Conservation (phyloP, 2,113 vertebrate species). For the Hassar affinis region DNA sequence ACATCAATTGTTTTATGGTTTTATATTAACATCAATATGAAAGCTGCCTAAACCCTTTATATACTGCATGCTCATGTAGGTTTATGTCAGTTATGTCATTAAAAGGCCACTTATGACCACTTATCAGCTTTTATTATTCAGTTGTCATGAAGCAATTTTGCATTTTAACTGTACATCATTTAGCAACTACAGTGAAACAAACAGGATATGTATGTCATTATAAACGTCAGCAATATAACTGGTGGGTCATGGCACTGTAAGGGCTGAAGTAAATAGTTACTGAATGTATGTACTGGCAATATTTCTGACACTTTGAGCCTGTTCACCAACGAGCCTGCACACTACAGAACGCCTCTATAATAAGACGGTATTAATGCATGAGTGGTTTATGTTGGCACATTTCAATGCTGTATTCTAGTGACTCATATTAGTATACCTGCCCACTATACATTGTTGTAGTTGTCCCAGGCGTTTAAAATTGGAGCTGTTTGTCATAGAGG, state of each 20-base stretch:
- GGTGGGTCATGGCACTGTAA: background rate
- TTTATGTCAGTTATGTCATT: background rate
- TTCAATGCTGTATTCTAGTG: slow-evolving; percentile 29
- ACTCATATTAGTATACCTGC: slow-evolving; percentile 63
- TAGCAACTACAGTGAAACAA: background rate
- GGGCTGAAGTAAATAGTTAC: background rate
- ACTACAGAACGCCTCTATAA: background rate
- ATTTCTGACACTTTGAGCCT: background rate
- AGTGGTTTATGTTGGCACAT: slow-evolving; percentile 42
- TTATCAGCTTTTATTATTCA: background rate
- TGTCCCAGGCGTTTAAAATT: slow-evolving; percentile 65
- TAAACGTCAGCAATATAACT: background rate
- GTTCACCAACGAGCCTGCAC: too few species aligned
- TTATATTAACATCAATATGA: background rate
- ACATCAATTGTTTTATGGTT: background rate
- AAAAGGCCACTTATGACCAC: too few species aligned
- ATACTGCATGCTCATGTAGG: background rate
- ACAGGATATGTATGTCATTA: background rate
- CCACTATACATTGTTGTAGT: slow-evolving; percentile 58
- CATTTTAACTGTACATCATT: background rate
- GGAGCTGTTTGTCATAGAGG: slow-evolving; percentile 67
- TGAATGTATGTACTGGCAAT: background rate
- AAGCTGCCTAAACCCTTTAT: background rate
- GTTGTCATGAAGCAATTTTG: background rate
- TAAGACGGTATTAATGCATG: slow-evolving; percentile 42